phyloP scores from a whole-genome alignment of 2,113 vertebrate species.

The Peucedramus taeniatus region DNA sequence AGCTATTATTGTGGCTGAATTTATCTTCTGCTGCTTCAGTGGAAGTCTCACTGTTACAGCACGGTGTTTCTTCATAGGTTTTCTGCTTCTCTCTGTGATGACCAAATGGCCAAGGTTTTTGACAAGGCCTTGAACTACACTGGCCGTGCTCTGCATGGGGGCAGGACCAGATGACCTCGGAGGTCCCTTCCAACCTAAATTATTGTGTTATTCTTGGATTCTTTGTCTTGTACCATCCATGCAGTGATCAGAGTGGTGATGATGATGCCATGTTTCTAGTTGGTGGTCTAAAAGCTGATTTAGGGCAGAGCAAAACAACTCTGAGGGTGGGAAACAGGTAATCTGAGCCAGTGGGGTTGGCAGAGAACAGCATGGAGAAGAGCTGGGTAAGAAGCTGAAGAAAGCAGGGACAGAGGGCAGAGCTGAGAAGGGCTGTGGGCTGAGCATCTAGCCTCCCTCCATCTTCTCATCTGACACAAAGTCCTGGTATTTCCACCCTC shows the following conservation, averaged over 20 bases:
- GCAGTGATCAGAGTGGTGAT: background rate
- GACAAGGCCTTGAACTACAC: background rate
- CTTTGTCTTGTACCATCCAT: background rate
- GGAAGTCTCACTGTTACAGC: background rate
- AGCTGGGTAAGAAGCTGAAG: background rate
- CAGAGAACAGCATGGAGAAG: background rate
- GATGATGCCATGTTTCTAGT: accelerated
- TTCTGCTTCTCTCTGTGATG: background rate
- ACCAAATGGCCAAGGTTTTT: background rate
- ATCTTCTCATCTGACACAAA: background rate
- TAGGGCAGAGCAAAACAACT: background rate
- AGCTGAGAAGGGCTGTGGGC: background rate
- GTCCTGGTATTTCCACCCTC: background rate
- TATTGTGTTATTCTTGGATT: background rate
- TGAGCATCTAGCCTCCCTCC: background rate
- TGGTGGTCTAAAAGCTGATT: background rate
- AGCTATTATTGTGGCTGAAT: background rate
- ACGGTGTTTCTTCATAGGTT: background rate
- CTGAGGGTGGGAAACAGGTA: background rate
- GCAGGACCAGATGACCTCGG: background rate
- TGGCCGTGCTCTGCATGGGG: accelerated
- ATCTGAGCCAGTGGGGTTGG: background rate
- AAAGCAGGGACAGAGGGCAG: background rate
- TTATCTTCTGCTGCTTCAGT: background rate
- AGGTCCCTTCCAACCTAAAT: background rate